Percentiles rank a stretch among this genome's conserved stretches.
Evolutionary conservation across 2,888 invertebrate species (phyloP).

Genomic region (Strigamia maritima): DNA sequence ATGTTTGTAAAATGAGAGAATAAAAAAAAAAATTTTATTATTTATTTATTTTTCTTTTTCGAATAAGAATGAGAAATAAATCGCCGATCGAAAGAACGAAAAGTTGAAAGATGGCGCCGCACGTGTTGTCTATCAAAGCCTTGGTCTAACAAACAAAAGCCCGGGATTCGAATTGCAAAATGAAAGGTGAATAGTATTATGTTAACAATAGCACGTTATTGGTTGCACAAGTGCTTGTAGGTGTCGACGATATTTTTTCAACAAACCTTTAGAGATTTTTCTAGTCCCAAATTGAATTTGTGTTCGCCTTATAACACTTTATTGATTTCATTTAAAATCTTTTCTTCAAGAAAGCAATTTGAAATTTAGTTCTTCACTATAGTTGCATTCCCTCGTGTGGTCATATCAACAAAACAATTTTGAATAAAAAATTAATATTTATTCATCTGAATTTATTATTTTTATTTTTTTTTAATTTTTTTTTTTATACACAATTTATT

Average conservation of each 20-base stretch:
- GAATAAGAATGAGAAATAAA: too few species aligned
- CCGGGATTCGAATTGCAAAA: background rate
- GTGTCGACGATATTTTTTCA: background rate
- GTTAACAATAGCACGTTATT: background rate
- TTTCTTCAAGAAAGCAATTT: background rate
- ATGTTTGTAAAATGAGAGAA: too few species aligned
- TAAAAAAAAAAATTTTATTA: too few species aligned
- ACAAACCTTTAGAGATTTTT: background rate
- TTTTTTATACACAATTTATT: too few species aligned
- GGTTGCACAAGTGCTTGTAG: background rate
- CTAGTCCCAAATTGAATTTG: background rate
- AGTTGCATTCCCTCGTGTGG: too few species aligned
- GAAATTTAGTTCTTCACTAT: background rate
- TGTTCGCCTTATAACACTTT: background rate
- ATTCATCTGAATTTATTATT: too few species aligned
- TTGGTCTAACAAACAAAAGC: background rate
- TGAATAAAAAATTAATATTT: too few species aligned
- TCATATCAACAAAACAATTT: too few species aligned
- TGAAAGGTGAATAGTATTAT: background rate
- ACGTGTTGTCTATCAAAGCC: background rate
- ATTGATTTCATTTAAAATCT: background rate
- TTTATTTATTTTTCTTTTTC: too few species aligned
- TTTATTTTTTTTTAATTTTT: too few species aligned
- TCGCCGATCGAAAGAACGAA: too few species aligned
- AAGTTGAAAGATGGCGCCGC: background rate